Conservation (phyloP, 2,113 vertebrate genomes). For the Macquaria ambigua region DNA sequence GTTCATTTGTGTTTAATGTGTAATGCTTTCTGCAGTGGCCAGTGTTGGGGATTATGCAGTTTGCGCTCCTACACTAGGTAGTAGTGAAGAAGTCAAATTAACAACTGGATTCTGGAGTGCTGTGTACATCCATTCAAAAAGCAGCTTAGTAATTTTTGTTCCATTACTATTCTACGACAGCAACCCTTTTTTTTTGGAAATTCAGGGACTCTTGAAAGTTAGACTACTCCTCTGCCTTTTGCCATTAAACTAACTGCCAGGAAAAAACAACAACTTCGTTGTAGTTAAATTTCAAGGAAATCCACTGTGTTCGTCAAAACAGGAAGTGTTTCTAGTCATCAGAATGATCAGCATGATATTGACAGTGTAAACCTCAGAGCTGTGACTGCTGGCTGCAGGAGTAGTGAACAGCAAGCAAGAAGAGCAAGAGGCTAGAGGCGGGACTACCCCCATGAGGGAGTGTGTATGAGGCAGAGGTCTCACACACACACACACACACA, state of each 20-base stretch:
- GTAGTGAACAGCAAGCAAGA: slow-evolving; percentile 3
- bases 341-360: slow-evolving; percentile 47
- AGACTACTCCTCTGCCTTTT: neutral
- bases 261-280: neutral
- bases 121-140: neutral
- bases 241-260: neutral
- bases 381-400: slow-evolving; percentile 47
- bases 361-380: slow-evolving; percentile 65
- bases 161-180: neutral
- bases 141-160: neutral
- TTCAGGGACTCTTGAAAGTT: neutral
- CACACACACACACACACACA: slow-evolving; percentile 15
- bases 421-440: slow-evolving; percentile 53
- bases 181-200: neutral
- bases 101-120: neutral
- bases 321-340: slow-evolving; percentile 26
- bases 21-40: neutral
- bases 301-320: slow-evolving; percentile 34
- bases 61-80: neutral
- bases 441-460: slow-evolving; percentile 68
- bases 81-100: neutral
- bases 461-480: slow-evolving; percentile 54
- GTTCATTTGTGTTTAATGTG: neutral
- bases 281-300: slow-evolving; percentile 13
- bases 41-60: neutral